phyloP scores from a whole-genome alignment of 2,888 invertebrate species.

The Protonemura montana region DNA sequence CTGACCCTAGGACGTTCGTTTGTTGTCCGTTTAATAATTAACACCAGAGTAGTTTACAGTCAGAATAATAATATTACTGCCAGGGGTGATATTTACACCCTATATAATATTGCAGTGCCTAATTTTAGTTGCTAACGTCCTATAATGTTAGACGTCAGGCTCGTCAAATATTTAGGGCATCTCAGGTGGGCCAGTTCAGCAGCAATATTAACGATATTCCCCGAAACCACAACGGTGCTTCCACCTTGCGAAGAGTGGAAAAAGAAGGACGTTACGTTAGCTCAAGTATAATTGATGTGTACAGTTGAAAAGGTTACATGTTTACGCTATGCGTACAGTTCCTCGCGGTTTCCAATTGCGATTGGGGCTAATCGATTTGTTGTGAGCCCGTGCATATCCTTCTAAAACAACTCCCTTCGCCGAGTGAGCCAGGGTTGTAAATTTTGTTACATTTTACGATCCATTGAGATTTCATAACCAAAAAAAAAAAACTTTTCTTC shows the following conservation, averaged over 20 bases:
- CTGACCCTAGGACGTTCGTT: background rate
- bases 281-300: background rate
- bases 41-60: conserved; percentile 14
- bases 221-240: conserved; percentile 27
- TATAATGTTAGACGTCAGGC: background rate
- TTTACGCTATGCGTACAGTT: background rate
- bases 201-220: conserved; percentile 8
- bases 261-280: background rate
- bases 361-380: background rate
- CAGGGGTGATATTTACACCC: conserved; percentile 9
- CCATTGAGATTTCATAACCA: conserved; percentile 50
- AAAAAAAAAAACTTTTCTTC: conserved; percentile 32
- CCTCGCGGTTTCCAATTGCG: background rate
- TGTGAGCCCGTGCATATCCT: background rate
- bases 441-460: conserved; percentile 49
- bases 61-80: background rate
- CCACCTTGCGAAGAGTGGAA: background rate
- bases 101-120: background rate
- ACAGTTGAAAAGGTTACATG: background rate
- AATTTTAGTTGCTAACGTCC: background rate
- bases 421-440: conserved; percentile 43
- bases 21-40: conserved; percentile 15
- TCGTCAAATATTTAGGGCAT: conserved; percentile 42
- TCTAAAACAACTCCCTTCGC: conserved; percentile 29
- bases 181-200: conserved; percentile 42